Base-by-base conservation (phyloP, 1,140 invertebrate species). In the Pollicipes pollicipes region DNA sequence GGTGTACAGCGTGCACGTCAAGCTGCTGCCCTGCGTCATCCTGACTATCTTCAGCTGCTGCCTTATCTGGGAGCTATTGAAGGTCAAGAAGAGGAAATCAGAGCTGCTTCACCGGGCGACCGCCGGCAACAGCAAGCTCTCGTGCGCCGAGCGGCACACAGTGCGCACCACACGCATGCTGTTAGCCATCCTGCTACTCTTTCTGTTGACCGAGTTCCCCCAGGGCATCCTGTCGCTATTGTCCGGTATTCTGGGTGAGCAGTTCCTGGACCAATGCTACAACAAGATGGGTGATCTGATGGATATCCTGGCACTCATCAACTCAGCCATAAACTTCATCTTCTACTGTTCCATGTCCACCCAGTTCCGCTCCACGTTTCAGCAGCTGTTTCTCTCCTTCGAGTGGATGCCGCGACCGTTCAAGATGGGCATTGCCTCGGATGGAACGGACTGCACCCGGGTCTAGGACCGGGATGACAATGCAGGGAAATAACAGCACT, bases 281-380 rank as follows among this genome's bases (percentile, higher is more conserved):
- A 82, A 85, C 24, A 80, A 86, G 31, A 88, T 95, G 63, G 92
- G 91, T 0, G 91, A 95, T 78, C 76, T 95, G 6, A 92, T 95
- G 88, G 95, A 97, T 78, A 86, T 95, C 35, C 80, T 96, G 69
- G 94, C 94, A 0, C 81, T 97, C 6, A 80, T 97, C 69, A 97
- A 97, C 80, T 92, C 90, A 17, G 89, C 91, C 10, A 89, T 97
- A 45, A 96, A 95, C 77, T 97, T 97, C 78, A 88, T 97, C 64
- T 83, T 97, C 8, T 97, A 97, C 78, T 95, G 93, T 75, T 87
- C 88, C 30, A 97, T 97, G 94, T 93, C 90, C 66, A 83, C 89
- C 68, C 93, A 95, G 83, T 97, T 97, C 78, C 83, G 94, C n/a
- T 84, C 86, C 68, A 94, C 91, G 0, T 97, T 96, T 77, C n/a